A percentile compares a stretch with the other conserved stretches of the same genome.
These are phyloP conservation scores for Pavo muticus DNA, from an alignment of 2,113 vertebrate genomes.

Conservation along the genomic window DNA sequence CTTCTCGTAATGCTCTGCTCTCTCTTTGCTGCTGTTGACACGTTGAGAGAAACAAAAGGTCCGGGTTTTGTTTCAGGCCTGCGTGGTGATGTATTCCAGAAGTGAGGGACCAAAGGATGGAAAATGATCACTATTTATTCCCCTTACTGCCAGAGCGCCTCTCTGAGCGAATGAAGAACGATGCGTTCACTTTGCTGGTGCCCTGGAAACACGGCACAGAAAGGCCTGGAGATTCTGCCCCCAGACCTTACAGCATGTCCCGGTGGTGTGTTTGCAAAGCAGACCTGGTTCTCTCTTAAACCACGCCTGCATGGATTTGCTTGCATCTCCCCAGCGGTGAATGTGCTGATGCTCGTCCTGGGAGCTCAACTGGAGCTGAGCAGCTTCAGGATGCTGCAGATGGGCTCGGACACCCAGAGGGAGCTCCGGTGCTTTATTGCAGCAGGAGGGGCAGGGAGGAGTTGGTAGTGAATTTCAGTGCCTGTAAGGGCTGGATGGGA, in stretches of 20 bases:
- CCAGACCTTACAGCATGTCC: neutral
- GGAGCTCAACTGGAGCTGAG: slow-evolving; percentile 30
- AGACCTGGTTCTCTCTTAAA: neutral
- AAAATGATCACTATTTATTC: neutral
- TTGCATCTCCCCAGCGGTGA: neutral
- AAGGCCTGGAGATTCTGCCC: neutral
- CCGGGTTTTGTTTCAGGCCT: neutral
- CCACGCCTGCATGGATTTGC: neutral
- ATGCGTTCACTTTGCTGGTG: neutral
- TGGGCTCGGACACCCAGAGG: neutral
- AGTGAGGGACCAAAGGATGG: neutral
- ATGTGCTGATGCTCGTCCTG: slow-evolving; percentile 44
- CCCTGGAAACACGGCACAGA: neutral
- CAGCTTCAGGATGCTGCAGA: neutral
- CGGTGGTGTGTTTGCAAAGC: neutral
- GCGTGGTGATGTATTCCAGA: neutral
- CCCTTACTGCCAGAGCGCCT: neutral
- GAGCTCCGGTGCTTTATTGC: neutral
- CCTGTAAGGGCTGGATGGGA: neutral
- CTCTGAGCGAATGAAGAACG: neutral
- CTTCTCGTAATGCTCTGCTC: neutral
- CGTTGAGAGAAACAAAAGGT: neutral
- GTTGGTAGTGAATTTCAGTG: neutral
- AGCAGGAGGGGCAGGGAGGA: neutral
- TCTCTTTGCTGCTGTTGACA: neutral